A percentile compares a stretch with the other conserved stretches of the same genome.
Evolutionary conservation across 2,797 vertebrate species (phyloP).

Genomic region (Netta rufina): DNA sequence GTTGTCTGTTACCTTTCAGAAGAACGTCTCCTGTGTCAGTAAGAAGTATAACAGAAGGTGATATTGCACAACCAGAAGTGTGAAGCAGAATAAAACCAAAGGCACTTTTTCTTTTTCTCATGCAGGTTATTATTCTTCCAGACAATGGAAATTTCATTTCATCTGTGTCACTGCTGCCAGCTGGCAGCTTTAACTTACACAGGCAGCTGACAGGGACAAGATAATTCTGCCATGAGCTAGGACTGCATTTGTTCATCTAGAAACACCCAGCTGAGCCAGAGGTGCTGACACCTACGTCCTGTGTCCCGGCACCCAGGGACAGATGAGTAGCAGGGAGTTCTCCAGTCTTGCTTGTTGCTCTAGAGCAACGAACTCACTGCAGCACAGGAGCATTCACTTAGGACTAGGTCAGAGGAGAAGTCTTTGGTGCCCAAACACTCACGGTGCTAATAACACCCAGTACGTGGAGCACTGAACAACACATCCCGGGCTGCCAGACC

Average conservation of each 20-base stretch:
- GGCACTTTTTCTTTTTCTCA: not conserved
- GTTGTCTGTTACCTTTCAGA: constrained; percentile 33
- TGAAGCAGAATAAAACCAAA: not conserved
- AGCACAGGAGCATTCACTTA: fast-evolving
- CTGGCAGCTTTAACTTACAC: constrained; percentile 3
- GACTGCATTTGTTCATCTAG: not conserved
- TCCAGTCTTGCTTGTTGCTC: not conserved
- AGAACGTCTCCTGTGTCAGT: not conserved
- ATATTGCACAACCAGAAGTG: not conserved
- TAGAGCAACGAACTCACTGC: fast-evolving
- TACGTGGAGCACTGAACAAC: fast-evolving
- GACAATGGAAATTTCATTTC: constrained; percentile 34
- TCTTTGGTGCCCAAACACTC: fast-evolving
- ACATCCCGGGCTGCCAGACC: not conserved
- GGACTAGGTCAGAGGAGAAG: not conserved
- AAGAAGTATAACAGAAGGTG: not conserved
- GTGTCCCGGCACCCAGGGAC: fast-evolving
- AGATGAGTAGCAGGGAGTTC: not conserved
- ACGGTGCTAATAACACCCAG: fast-evolving
- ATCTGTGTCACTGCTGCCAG: not conserved
- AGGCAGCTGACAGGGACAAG: constrained; percentile 35
- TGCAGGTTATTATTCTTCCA: not conserved
- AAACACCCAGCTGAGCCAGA: not conserved
- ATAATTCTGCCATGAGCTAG: not conserved
- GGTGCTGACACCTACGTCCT: not conserved